Conservation (phyloP, 2,113 vertebrate species). For the Anhinga anhinga region DNA sequence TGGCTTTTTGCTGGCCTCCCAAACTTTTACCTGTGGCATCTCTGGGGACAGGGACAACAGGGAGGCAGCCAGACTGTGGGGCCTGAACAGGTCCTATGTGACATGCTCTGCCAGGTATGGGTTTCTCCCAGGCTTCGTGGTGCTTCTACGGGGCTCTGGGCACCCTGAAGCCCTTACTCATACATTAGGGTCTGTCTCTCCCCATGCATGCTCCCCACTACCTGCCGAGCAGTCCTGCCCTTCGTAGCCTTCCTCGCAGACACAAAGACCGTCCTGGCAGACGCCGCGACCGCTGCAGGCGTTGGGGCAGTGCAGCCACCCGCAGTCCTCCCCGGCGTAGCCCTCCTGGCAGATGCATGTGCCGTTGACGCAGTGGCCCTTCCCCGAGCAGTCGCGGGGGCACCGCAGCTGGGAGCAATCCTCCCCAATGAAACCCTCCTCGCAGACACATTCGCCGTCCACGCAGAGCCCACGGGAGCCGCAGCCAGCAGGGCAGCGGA, state of each 20-base stretch:
- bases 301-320: constrained; percentile 81
- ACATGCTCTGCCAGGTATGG: neutral
- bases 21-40: rapidly evolving
- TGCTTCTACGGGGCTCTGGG: neutral
- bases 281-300: constrained; percentile 88
- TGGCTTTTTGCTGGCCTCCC: neutral
- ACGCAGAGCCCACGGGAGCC: constrained; percentile 89
- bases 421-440: constrained; percentile 87
- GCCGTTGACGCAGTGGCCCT: constrained; percentile 87
- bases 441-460: constrained; percentile 92
- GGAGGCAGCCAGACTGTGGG: neutral
- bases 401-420: constrained; percentile 89
- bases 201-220: constrained; percentile 33
- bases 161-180: neutral
- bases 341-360: constrained; percentile 89
- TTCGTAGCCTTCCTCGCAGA: constrained; percentile 87
- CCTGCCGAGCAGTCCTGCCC: constrained; percentile 94
- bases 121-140: neutral
- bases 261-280: constrained; percentile 88
- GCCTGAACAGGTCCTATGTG: neutral
- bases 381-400: constrained; percentile 89
- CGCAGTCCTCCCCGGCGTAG: constrained; percentile 88
- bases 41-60: neutral
- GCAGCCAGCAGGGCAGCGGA: constrained; percentile 86
- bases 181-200: rapidly evolving